Conservation (phyloP, 1,140 invertebrate species). For the Camponotus pennsylvanicus region DNA sequence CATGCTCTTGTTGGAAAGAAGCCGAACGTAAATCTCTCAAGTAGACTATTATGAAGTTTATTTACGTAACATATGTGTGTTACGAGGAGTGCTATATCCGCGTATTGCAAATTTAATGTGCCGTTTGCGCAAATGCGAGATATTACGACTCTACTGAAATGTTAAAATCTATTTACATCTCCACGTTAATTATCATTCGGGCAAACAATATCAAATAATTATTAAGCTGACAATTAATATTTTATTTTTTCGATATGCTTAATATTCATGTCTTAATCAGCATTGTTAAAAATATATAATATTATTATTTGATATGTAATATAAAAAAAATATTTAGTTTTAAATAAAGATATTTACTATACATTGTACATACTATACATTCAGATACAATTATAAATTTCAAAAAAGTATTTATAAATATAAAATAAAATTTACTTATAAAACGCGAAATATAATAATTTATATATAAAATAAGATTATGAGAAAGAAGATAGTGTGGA, state of each 20-base stretch:
- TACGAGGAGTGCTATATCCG: conserved; percentile 40
- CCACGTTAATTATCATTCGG: conserved; percentile 12
- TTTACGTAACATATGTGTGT: conserved; percentile 39
- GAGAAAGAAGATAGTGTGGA: not conserved
- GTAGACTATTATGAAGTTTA: conserved; percentile 43
- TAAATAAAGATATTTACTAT: not conserved
- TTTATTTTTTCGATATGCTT: not conserved
- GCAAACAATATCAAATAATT: conserved; percentile 13
- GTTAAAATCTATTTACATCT: conserved; percentile 45
- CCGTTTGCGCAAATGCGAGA: conserved; percentile 24
- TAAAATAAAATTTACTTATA: conserved; percentile 7
- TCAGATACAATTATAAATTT: not conserved
- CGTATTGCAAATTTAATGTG: conserved; percentile 28
- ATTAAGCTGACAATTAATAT: conserved; percentile 28
- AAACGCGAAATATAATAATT: not conserved
- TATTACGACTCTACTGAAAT: conserved; percentile 27
- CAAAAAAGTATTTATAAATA: conserved; percentile 4
- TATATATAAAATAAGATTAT: not conserved
- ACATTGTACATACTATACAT: not conserved
- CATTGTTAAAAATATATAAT: not conserved
- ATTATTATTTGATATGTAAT: conserved; percentile 1
- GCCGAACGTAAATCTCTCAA: conserved; percentile 41
- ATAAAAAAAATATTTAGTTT: not conserved
- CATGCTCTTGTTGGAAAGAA: conserved; percentile 25
- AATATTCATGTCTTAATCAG: not conserved